Conservation (phyloP, 2,888 invertebrate genomes). For the Gymnosoma rotundatum region DNA sequence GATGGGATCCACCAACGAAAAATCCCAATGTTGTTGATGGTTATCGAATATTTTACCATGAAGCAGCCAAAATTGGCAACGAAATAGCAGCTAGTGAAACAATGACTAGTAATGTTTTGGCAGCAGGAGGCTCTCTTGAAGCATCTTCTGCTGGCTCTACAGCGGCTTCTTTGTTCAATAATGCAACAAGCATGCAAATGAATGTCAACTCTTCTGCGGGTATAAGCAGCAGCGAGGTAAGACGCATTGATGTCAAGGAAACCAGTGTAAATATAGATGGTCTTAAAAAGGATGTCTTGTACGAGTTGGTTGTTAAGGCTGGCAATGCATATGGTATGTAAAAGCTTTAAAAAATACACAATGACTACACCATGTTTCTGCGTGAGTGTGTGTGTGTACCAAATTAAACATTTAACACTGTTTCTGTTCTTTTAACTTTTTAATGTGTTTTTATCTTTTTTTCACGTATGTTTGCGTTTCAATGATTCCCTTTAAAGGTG, state of each 20-base stretch:
- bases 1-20: conserved; percentile 91
- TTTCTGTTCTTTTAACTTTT: conserved; percentile 11
- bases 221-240: conserved; percentile 83
- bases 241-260: conserved; percentile 88
- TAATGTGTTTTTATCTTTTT: conserved; percentile 1
- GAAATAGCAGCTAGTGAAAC: conserved; percentile 69
- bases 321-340: conserved; percentile 88
- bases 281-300: conserved; percentile 88
- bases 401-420: conserved; percentile 3
- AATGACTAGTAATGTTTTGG: conserved; percentile 55
- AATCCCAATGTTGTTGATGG: conserved; percentile 92
- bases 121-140: conserved; percentile 46
- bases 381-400: not conserved
- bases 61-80: conserved; percentile 83
- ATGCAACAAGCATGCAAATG: conserved; percentile 78
- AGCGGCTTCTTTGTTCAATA: conserved; percentile 68
- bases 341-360: not conserved
- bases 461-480: not conserved
- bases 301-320: conserved; percentile 92
- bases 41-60: conserved; percentile 92
- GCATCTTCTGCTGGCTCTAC: not conserved
- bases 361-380: not conserved
- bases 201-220: conserved; percentile 50
- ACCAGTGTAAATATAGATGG: conserved; percentile 88
- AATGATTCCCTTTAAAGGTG: conserved; percentile 82